Conservation (phyloP, 2,797 vertebrate genomes). For the Hydrophis major region DNA sequence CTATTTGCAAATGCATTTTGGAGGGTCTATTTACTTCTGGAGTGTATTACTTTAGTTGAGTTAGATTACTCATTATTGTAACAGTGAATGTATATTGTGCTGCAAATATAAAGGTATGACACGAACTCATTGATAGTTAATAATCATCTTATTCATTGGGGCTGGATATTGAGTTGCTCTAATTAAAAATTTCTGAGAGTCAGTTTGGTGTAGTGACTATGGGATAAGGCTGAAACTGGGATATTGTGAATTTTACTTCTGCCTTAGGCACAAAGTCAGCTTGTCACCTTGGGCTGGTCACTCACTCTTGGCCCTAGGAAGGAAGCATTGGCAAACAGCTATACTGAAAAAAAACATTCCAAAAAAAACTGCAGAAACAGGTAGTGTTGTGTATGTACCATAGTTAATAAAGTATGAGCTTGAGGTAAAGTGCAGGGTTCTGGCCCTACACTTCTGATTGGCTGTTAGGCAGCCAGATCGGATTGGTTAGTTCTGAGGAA, state of each 20-base stretch:
- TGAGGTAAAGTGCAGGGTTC: too few species aligned
- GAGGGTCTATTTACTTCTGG: conserved; percentile 1
- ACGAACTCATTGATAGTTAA: neutral
- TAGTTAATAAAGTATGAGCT: too few species aligned
- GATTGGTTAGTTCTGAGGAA: too few species aligned
- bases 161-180: neutral
- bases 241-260: neutral
- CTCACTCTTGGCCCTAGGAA: neutral
- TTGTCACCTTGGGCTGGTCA: neutral
- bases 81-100: neutral
- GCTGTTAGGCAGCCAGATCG: too few species aligned
- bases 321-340: neutral
- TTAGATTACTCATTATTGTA: conserved; percentile 3
- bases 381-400: too few species aligned
- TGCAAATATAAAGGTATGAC: neutral
- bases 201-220: neutral
- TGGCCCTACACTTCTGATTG: too few species aligned
- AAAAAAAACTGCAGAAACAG: neutral
- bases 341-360: neutral
- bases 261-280: neutral
- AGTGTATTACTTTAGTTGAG: neutral
- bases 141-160: neutral
- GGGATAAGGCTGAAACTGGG: neutral
- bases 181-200: neutral
- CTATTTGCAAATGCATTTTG: neutral